Evolutionary conservation across 1,140 invertebrate genomes (phyloP).

Genomic region (Heliconius congener): DNA sequence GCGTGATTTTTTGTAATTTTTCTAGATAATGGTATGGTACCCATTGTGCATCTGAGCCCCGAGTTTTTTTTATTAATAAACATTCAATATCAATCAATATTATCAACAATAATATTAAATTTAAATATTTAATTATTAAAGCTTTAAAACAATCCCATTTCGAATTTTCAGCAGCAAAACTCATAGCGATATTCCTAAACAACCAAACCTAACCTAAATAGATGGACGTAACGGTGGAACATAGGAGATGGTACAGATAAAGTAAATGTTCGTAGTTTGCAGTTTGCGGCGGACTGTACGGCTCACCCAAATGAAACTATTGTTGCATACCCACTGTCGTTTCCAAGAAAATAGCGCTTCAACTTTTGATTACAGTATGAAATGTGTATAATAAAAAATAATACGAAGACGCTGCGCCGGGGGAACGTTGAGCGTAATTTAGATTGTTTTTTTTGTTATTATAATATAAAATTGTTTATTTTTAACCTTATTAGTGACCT

Average conservation of each 20-base stretch:
- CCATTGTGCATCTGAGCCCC: no score
- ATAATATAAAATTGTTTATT: no score
- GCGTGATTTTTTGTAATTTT: no score
- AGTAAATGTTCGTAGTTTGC: constrained; percentile 21
- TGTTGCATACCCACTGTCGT: constrained; percentile 12
- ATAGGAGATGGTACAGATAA: constrained; percentile 19
- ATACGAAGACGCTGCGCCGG: not conserved
- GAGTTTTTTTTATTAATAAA: no score
- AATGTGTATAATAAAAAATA: not conserved
- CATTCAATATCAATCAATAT: no score
- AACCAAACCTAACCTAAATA: not conserved
- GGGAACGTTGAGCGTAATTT: no score
- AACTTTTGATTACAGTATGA: constrained; percentile 8
- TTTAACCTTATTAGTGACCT: no score
- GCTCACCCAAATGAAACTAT: constrained; percentile 25
- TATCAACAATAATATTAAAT: not conserved
- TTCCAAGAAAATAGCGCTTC: not conserved
- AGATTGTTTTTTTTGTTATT: no score
- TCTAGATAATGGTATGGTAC: no score
- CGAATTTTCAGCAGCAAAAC: not conserved
- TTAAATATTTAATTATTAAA: not conserved
- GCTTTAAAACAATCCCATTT: not conserved
- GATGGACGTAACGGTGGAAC: not conserved
- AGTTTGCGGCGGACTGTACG: constrained; percentile 20
- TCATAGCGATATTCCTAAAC: not conserved